Evolutionary conservation across 2,113 vertebrate genomes (phyloP).

Genomic region (Rhinogobius similis): DNA sequence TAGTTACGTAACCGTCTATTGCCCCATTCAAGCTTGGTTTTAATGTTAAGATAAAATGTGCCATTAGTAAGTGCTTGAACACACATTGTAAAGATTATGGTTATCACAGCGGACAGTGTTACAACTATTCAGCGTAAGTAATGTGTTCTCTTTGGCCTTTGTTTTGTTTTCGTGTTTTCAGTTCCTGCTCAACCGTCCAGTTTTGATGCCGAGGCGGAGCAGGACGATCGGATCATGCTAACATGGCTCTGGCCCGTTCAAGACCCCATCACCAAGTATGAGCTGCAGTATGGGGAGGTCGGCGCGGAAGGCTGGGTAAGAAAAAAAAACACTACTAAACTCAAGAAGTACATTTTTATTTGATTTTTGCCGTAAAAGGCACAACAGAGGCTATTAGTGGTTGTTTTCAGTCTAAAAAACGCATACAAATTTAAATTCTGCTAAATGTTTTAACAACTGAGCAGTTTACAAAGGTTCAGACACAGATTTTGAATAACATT

Average conservation of each 20-base stretch:
- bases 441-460: too few species aligned
- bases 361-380: too few species aligned
- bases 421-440: too few species aligned
- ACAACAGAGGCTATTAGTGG: too few species aligned
- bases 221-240: constrained; percentile 88
- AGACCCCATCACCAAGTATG: constrained; percentile 89
- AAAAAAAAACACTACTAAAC: constrained; percentile 18
- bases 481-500: too few species aligned
- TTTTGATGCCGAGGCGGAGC: constrained; percentile 91
- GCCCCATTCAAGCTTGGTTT: background rate
- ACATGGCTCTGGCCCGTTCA: constrained; percentile 90
- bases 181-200: constrained; percentile 93
- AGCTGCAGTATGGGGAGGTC: constrained; percentile 89
- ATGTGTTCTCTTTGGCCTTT: constrained; percentile 1
- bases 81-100: background rate
- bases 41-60: constrained; percentile 2
- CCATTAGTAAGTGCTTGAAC: background rate
- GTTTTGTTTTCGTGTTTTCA: constrained; percentile 41
- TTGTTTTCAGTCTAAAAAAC: too few species aligned
- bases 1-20: constrained; percentile 1
- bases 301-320: constrained; percentile 85
- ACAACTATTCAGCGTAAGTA: background rate
- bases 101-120: constrained; percentile 9
- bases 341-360: too few species aligned
- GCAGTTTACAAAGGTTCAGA: too few species aligned